Evolutionary conservation across 2,888 invertebrate genomes (phyloP).

Genomic region (Vandiemenella viatica): DNA sequence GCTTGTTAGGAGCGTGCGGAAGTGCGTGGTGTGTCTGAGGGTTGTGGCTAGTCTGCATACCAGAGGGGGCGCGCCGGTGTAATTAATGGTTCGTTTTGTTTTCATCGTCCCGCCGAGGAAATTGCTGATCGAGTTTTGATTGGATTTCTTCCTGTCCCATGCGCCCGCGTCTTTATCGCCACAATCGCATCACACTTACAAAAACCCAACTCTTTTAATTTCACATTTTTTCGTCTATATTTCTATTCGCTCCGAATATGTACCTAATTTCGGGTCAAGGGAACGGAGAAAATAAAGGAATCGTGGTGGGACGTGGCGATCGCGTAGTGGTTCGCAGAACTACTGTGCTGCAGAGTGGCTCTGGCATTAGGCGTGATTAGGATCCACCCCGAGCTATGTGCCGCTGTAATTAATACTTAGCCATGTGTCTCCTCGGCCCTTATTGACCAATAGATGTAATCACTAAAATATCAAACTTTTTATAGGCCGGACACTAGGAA

Average conservation of each 20-base stretch:
- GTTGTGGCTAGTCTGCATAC: neutral
- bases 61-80: slow-evolving; percentile 2
- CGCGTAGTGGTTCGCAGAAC: too few species aligned
- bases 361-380: neutral
- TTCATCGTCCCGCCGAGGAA: slow-evolving; percentile 14
- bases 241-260: too few species aligned
- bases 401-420: neutral
- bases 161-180: neutral
- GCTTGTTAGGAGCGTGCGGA: too few species aligned
- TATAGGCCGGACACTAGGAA: neutral
- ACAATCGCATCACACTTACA: neutral
- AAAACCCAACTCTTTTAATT: neutral
- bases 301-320: too few species aligned
- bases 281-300: too few species aligned
- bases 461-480: neutral
- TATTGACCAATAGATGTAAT: neutral
- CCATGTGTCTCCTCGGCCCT: too few species aligned
- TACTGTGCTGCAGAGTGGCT: too few species aligned
- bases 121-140: slow-evolving; percentile 16
- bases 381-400: too few species aligned
- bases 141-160: slow-evolving; percentile 11
- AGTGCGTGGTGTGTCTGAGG: too few species aligned
- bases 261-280: too few species aligned
- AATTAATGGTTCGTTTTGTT: slow-evolving; percentile 16
- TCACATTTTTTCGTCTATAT: neutral